Conservation (phyloP, 2,888 invertebrate species). For the Andrena camellia region DNA sequence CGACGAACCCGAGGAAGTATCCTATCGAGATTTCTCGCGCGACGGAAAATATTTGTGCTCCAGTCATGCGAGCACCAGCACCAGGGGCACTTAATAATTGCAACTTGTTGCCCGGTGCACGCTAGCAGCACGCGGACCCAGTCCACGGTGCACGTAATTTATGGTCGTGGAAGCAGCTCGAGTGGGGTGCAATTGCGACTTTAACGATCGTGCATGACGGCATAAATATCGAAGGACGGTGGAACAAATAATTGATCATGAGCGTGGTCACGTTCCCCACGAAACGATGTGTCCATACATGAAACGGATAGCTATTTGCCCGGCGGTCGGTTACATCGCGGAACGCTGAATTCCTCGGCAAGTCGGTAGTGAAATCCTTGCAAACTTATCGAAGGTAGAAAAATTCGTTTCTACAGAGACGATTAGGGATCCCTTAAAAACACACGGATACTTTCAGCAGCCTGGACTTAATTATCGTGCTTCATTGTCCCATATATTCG, state of each 20-base stretch:
- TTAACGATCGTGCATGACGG: constrained; percentile 59
- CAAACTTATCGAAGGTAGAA: no score
- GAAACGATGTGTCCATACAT: constrained; percentile 21
- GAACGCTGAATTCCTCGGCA: neutral
- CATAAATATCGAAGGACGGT: constrained; percentile 53
- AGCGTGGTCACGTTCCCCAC: constrained; percentile 38
- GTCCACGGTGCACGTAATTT: constrained; percentile 53
- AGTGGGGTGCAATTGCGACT: constrained; percentile 49
- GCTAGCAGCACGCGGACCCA: constrained; percentile 33
- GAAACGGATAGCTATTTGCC: constrained; percentile 6
- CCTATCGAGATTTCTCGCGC: constrained; percentile 28
- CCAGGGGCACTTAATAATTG: constrained; percentile 62
- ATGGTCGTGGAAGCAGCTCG: constrained; percentile 40
- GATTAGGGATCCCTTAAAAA: no score
- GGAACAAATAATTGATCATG: constrained; percentile 60
- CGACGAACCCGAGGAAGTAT: constrained; percentile 8
- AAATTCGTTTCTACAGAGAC: no score
- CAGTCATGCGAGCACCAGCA: constrained; percentile 43
- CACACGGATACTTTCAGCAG: no score
- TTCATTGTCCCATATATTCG: neutral
- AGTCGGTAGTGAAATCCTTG: no score
- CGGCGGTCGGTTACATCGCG: neutral
- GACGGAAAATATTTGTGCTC: constrained; percentile 44
- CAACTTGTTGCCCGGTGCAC: constrained; percentile 60
- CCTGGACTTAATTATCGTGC: neutral